Base-by-base conservation (phyloP, 2,113 vertebrate genomes). In the Paramisgurnus dabryanus region DNA sequence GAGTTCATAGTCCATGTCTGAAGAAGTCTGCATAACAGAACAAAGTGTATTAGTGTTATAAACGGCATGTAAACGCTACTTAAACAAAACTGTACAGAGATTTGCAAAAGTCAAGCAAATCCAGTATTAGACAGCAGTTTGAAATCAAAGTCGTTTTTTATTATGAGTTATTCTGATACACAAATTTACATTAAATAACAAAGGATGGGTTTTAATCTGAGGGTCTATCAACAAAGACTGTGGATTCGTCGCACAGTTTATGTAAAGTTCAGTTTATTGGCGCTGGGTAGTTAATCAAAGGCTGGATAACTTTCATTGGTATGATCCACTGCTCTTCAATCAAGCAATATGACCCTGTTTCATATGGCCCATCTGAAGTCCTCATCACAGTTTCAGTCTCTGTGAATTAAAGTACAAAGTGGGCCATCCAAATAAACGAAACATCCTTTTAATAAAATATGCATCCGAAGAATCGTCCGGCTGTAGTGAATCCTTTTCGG, bases 111-210 rank as follows among this genome's bases (percentile, higher is more conserved):
- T 10, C 1, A 57, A 47, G 63, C 50, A 67, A 80, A 84, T 77
- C 67, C 10, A 10, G 61, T 67, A 61, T 76, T 67, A 81, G 57
- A 64, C 75, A 64, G 55, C 57, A 64, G 27, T 39, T 68, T 80
- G 45, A 71, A 8, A n/a, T 63, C 79, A 69, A 67, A 65, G 79
- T 68, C 64, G 11, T 65, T 72, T 39, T 41, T 64, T 66, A 55
- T 60, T 18, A 60, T 58, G 13, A 71, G 60, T 50, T 65, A 43
- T 78, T 76, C 72, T 3, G 49, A 66, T 60, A 73, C 74, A 70
- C 71, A 63, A 67, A 64, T 72, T 11, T 64, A 64, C 75, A 53
- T 82, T 76, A 82, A 76, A 85, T 71, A 80, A 69, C 71, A 67
- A n/a, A 66, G 45, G 9, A 64, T 8, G 68, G 27, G 43, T 57